These are phyloP conservation scores for Eudemis profundana DNA, from an alignment of 2,888 invertebrate genomes.

Conservation along the genomic window DNA sequence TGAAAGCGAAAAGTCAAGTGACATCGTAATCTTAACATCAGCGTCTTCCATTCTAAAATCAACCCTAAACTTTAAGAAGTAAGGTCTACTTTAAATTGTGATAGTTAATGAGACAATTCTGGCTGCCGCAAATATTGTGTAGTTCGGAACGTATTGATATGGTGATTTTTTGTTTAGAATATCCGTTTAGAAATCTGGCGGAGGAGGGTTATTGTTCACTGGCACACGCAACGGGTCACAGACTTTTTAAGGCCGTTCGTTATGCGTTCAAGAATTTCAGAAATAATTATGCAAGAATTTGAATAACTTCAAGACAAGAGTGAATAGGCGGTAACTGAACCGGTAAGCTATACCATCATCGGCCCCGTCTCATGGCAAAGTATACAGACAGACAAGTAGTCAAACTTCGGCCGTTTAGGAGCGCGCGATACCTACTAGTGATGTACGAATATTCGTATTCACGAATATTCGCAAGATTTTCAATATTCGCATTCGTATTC, in stretches of 20 bases:
- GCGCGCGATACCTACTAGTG: no score
- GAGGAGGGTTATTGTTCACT: constrained; percentile 34
- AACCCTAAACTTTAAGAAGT: background rate
- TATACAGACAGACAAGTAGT: no score
- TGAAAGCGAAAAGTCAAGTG: constrained; percentile 21
- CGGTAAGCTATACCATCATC: no score
- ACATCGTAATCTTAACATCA: constrained; percentile 8
- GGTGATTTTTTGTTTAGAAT: constrained; percentile 47
- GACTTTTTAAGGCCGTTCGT: background rate
- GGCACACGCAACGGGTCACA: constrained; percentile 17
- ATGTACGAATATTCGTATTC: no score
- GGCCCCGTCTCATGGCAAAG: no score
- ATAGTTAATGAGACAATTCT: constrained; percentile 2
- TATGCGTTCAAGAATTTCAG: no score
- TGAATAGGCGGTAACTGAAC: no score
- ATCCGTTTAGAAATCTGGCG: constrained; percentile 44
- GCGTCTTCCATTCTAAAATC: background rate
- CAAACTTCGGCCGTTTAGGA: no score
- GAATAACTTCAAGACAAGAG: no score
- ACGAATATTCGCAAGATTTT: no score
- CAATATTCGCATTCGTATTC: no score
- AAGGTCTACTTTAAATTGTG: background rate
- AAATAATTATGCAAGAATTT: no score
- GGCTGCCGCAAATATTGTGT: constrained; percentile 41
- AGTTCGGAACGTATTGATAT: constrained; percentile 49